Conservation (phyloP, 2,888 invertebrate genomes). For the Rhimphoctona megacephalus region DNA sequence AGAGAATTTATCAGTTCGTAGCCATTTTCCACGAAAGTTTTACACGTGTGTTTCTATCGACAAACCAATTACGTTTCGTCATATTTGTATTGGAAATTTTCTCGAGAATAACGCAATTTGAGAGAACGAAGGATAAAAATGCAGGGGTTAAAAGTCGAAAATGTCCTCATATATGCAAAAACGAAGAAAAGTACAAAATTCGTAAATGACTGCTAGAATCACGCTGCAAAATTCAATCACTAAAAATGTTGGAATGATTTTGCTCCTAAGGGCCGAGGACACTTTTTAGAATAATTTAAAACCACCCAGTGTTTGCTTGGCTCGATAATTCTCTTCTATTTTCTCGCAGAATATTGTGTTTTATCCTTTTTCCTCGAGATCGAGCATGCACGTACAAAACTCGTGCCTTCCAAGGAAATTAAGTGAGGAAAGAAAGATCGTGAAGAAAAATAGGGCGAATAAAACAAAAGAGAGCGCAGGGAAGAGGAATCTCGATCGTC, state of each 20-base stretch:
- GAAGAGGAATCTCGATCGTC: conserved; percentile 37
- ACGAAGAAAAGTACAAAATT: neutral
- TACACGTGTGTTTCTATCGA: conserved; percentile 59
- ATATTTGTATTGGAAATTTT: conserved; percentile 50
- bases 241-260: neutral
- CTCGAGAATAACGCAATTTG: neutral
- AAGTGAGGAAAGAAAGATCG: conserved; percentile 18
- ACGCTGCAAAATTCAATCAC: too few relatives aligned
- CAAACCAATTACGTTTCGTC: conserved; percentile 54
- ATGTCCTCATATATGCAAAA: neutral
- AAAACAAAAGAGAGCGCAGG: conserved; percentile 26
- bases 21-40: neutral
- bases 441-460: conserved; percentile 22
- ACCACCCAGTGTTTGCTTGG: neutral
- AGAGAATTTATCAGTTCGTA: conserved; percentile 24
- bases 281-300: neutral
- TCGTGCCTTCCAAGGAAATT: conserved; percentile 27
- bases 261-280: too few relatives aligned
- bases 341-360: neutral
- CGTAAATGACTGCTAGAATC: neutral
- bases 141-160: neutral
- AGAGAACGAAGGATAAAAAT: neutral
- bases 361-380: neutral
- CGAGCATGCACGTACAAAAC: conserved; percentile 40
- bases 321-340: conserved; percentile 20